Evolutionary conservation across 2,888 invertebrate species (phyloP).

Genomic region (Dendrolimus houi): DNA sequence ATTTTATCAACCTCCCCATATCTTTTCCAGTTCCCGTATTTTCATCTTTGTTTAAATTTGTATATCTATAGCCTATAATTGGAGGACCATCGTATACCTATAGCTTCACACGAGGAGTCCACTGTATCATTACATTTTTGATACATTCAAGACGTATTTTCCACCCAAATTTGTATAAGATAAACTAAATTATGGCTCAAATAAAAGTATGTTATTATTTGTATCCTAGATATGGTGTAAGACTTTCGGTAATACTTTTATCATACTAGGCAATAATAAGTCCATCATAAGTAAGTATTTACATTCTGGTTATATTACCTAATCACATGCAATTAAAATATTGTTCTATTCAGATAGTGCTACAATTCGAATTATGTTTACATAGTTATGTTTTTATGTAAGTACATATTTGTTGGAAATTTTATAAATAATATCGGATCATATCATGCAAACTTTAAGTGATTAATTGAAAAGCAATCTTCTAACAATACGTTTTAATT

Average conservation of each 20-base stretch:
- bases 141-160: slow-evolving; percentile 6
- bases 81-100: too few species aligned
- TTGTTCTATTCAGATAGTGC: slow-evolving; percentile 24
- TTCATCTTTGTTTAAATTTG: too few species aligned
- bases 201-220: slow-evolving; percentile 45
- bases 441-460: background rate
- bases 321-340: slow-evolving; percentile 10
- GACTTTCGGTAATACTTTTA: slow-evolving; percentile 46
- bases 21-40: too few species aligned
- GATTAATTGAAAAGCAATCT: background rate
- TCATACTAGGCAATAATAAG: slow-evolving; percentile 63
- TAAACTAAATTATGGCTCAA: slow-evolving; percentile 50
- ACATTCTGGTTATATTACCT: slow-evolving; percentile 24
- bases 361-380: slow-evolving; percentile 7
- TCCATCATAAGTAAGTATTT: slow-evolving; percentile 31
- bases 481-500: background rate
- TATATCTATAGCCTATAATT: too few species aligned
- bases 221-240: slow-evolving; percentile 45
- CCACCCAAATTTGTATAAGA: slow-evolving; percentile 25
- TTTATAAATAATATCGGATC: background rate
- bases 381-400: background rate
- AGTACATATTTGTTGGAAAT: too few species aligned
- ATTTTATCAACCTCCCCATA: too few species aligned
- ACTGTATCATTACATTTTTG: background rate
- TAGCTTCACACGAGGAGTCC: too few species aligned